Evolutionary conservation across 2,797 vertebrate genomes (phyloP), one percentile per base, ranked within the genome.

Genomic region (Apogon talboti): DNA sequence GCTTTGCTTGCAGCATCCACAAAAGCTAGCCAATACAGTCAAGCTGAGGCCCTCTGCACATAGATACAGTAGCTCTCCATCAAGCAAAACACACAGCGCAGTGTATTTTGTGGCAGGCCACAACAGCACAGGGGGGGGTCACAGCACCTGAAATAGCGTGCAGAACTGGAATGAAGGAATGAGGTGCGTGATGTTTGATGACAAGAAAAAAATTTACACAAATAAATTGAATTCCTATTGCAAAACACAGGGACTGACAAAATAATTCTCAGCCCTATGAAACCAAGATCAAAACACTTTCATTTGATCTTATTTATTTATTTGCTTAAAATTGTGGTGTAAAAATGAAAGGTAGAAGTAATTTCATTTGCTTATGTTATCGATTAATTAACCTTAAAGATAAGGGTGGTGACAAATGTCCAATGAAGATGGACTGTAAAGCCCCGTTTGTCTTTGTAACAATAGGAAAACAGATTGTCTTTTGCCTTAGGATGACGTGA

Each of bases 21-120:
- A 85, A 87, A 90, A 91, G 85, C 87, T 74, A 88, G 87, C 85
- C 80, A 83, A 80, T 76, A 83, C 90, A 90, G 78, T 79, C 66
- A 92, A 89, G 88, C 84, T n/a, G 64, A 85, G 72, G 57, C 81
- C 66, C 46, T 87, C 76, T 69, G 82, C 89, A 92, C 85, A 91
- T 40, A 88, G 77, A 91, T 66, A 88, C 71, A 82, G 79, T 60
- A 80, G 76, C 84, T 87, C 71, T 87, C 83, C 87, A 77, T 85
- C 71, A 90, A 90, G 87, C 90, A 89, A 82, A 89, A 91, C 85
- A 88, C 80, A 84, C 71, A 86, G 88, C 85, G 83, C 74, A 82
- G 78, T 86, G 77, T 84, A 76, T 84, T 84, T 81, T 71, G 84
- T 78, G 78, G 70, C 80, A 82, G 79, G 70, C 78, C 67, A 89